Conservation (phyloP, 1,140 invertebrate genomes). For the Drosophila insularis region DNA sequence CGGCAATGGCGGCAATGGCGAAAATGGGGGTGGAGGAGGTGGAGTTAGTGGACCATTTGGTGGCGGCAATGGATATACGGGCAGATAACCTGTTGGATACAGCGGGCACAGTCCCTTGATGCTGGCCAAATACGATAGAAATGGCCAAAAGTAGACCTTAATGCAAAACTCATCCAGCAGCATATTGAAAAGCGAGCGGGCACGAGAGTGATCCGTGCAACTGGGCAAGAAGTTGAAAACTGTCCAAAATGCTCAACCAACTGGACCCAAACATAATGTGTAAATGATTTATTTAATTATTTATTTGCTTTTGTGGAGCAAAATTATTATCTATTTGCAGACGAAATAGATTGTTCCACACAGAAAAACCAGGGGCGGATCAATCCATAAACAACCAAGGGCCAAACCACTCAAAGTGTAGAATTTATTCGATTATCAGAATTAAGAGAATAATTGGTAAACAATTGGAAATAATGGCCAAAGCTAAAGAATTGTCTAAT, state of each 20-base stretch:
- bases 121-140: slow-evolving; percentile 72
- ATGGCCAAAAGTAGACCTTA: slow-evolving; percentile 79
- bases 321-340: slow-evolving; percentile 44
- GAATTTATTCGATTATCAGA: too few species aligned
- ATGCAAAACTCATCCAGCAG: slow-evolving; percentile 73
- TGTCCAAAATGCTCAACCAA: slow-evolving; percentile 48
- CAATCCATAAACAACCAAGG: neutral
- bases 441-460: too few species aligned
- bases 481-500: too few species aligned
- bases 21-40: slow-evolving; percentile 31
- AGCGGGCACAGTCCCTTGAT: slow-evolving; percentile 76
- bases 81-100: slow-evolving; percentile 75
- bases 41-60: slow-evolving; percentile 24
- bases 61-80: slow-evolving; percentile 57
- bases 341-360: neutral
- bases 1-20: neutral
- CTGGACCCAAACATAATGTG: slow-evolving; percentile 35
- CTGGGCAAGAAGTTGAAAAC: slow-evolving; percentile 51
- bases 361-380: slow-evolving; percentile 48
- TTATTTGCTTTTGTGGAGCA: slow-evolving; percentile 30
- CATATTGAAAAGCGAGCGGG: slow-evolving; percentile 40
- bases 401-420: too few species aligned
- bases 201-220: slow-evolving; percentile 31
- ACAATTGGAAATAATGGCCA: too few species aligned
- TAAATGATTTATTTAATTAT: slow-evolving; percentile 66